Conservation (phyloP, 1,140 invertebrate genomes). For the Apis mellifera region DNA sequence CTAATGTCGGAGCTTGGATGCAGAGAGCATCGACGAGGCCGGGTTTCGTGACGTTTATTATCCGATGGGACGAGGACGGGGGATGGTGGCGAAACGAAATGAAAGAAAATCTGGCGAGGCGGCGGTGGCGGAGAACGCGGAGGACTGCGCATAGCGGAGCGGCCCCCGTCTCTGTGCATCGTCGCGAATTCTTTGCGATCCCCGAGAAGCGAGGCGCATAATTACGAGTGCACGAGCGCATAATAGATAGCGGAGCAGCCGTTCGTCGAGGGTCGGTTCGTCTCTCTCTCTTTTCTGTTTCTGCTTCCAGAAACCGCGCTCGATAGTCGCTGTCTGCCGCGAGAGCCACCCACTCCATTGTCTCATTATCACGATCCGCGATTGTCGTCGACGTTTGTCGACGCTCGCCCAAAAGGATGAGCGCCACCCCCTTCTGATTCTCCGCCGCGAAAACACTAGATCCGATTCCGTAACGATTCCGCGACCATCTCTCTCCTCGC, state of each 20-base stretch:
- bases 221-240: constrained; percentile 54
- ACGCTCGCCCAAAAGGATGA: too few relatives aligned
- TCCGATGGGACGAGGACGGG: neutral
- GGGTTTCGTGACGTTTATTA: constrained; percentile 22
- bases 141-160: neutral
- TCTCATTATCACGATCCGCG: constrained; percentile 45
- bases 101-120: constrained; percentile 2
- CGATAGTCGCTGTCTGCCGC: constrained; percentile 31
- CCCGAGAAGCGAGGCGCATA: constrained; percentile 37
- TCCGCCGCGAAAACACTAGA: constrained; percentile 36
- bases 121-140: too few relatives aligned
- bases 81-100: neutral
- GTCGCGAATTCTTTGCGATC: constrained; percentile 50
- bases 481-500: neutral
- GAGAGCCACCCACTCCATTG: constrained; percentile 10
- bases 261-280: constrained; percentile 34
- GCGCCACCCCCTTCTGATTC: neutral
- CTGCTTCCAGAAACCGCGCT: constrained; percentile 46
- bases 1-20: too few relatives aligned
- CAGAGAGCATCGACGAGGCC: neutral
- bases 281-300: constrained; percentile 27
- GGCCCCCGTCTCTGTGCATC: neutral
- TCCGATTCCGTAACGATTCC: constrained; percentile 33
- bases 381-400: constrained; percentile 38
- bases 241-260: constrained; percentile 45